These are phyloP conservation scores for Henricia sp. DNA, from an alignment of 53 echinoderm and acorn worm species.

Conservation along the genomic window DNA sequence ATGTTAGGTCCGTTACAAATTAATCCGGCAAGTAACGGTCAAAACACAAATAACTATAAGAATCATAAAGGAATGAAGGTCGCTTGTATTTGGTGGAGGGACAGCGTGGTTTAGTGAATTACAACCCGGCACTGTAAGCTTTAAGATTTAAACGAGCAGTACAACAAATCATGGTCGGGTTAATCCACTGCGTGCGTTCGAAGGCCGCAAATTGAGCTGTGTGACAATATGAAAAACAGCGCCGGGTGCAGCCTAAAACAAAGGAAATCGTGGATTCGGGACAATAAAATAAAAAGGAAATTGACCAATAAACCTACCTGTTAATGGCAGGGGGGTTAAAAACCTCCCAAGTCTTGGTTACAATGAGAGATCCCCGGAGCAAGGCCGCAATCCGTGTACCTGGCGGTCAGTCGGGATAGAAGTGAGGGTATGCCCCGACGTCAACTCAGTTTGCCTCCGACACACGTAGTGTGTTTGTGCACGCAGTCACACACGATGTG, in stretches of 20 bases:
- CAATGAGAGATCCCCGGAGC: conserved; percentile 5
- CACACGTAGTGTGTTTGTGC: too few relatives aligned
- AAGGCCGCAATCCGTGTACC: conserved; percentile 40
- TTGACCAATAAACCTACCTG: conserved; percentile 42
- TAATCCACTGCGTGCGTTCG: neutral
- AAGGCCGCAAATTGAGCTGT: neutral
- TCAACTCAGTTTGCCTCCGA: neutral
- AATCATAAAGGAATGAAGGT: conserved; percentile 27
- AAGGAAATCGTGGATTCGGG: neutral
- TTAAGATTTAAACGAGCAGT: conserved; percentile 7
- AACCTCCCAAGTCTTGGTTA: neutral
- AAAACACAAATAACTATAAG: conserved; percentile 7
- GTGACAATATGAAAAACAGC: neutral
- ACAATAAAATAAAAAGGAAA: neutral
- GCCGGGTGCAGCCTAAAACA: neutral
- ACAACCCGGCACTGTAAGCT: neutral
- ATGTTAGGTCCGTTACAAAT: neutral
- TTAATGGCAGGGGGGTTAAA: neutral
- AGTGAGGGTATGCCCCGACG: neutral
- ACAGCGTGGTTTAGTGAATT: neutral
- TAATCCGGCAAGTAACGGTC: neutral
- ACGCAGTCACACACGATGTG: conserved; percentile 31
- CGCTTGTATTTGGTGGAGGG: neutral
- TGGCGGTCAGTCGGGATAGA: conserved; percentile 43
- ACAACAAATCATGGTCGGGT: conserved; percentile 17